These are phyloP conservation scores for Paguma larvata DNA, from an alignment of 2,797 vertebrate species.

Conservation along the genomic window DNA sequence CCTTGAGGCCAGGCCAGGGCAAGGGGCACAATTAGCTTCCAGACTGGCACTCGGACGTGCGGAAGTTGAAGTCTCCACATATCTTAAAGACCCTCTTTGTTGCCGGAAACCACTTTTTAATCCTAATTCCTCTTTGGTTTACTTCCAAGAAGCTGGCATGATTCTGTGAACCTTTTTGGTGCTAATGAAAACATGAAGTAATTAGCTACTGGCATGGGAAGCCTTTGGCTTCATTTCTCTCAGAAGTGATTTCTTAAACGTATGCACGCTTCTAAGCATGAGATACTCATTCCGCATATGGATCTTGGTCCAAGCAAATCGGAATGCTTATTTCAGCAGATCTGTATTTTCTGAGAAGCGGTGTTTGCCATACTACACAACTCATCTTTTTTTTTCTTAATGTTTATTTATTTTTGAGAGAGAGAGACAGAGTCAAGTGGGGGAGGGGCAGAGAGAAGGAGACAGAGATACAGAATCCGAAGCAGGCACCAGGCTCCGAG, in stretches of 20 bases:
- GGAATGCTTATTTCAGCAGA: not conserved
- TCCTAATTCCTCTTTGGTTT: not conserved
- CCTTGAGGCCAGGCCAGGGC: slow-evolving; percentile 62
- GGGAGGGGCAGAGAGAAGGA: too few relatives aligned
- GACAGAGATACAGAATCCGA: too few relatives aligned
- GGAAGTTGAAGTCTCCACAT: not conserved
- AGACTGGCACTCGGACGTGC: rapidly evolving
- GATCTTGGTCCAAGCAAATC: not conserved
- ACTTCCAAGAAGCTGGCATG: not conserved
- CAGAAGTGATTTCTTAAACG: not conserved
- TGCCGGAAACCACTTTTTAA: not conserved
- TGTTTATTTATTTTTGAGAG: too few relatives aligned
- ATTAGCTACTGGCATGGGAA: not conserved
- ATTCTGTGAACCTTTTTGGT: not conserved
- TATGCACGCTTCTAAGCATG: not conserved
- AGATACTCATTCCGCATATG: not conserved
- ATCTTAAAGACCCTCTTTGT: not conserved
- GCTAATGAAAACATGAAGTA: slow-evolving; percentile 17
- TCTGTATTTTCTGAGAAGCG: not conserved
- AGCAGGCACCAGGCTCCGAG: too few relatives aligned
- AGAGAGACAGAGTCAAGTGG: too few relatives aligned
- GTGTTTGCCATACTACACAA: rapidly evolving
- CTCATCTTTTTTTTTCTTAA: not conserved
- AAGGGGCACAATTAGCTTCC: not conserved
- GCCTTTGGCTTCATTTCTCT: not conserved